Conservation (phyloP, 2,888 invertebrate genomes). For the Magallana nippona region DNA sequence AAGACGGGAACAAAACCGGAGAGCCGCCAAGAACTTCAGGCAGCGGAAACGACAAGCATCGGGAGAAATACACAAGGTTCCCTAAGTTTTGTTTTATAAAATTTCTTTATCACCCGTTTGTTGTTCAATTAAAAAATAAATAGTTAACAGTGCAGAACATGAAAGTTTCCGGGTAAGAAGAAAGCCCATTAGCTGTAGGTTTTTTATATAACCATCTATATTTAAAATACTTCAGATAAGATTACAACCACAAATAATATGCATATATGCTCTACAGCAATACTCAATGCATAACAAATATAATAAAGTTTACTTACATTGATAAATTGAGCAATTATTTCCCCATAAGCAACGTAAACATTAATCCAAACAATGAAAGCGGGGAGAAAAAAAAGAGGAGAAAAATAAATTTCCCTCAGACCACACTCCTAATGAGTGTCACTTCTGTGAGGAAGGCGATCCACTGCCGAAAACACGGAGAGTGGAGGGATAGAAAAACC, state of each 20-base stretch:
- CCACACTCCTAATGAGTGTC: not conserved
- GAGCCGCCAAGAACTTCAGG: slow-evolving; percentile 51
- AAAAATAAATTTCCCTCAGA: not conserved
- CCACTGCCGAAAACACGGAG: not conserved
- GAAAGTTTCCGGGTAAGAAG: too few relatives aligned
- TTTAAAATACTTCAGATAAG: too few relatives aligned
- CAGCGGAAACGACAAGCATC: slow-evolving; percentile 45
- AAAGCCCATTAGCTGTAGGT: too few relatives aligned
- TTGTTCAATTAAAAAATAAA: too few relatives aligned
- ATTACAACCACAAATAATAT: too few relatives aligned
- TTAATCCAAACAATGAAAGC: not conserved
- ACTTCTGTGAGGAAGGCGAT: not conserved
- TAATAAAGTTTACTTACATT: slow-evolving; percentile 15
- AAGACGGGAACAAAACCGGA: slow-evolving; percentile 49
- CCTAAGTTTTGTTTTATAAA: not conserved
- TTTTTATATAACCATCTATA: too few relatives aligned
- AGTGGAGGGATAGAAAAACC: not conserved
- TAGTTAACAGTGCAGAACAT: too few relatives aligned
- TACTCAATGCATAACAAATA: not conserved
- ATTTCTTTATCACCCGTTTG: too few relatives aligned
- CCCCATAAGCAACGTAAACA: not conserved
- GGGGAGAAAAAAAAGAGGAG: not conserved
- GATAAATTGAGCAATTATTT: not conserved
- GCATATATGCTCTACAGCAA: too few relatives aligned
- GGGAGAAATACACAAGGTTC: slow-evolving; percentile 43